Evolutionary conservation across 2,113 vertebrate genomes (phyloP).

Genomic region (Alexandromys fortis): DNA sequence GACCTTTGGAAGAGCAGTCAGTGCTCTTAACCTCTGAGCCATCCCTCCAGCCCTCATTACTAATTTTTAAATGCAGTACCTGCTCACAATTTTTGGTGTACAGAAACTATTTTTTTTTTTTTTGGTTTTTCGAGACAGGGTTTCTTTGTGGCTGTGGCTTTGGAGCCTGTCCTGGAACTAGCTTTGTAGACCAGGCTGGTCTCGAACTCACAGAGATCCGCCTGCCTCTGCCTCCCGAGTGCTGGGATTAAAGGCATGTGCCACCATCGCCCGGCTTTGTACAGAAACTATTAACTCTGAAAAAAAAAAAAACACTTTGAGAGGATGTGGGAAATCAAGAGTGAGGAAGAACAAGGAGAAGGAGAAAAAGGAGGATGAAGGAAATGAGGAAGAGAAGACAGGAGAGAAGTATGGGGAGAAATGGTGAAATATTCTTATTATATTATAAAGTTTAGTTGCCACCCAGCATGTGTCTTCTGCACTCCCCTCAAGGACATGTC

Average conservation of each 20-base stretch:
- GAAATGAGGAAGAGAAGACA: background rate
- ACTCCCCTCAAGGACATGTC: rapidly evolving
- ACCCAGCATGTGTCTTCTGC: too few relatives aligned
- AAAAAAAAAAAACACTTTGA: background rate
- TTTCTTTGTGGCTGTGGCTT: too few relatives aligned
- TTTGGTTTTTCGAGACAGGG: too few relatives aligned
- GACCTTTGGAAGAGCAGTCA: too few relatives aligned
- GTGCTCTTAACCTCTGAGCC: too few relatives aligned
- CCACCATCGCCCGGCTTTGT: too few relatives aligned
- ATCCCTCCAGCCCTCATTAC: too few relatives aligned
- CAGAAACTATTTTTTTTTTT: background rate
- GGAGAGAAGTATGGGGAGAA: background rate
- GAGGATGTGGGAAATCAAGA: background rate
- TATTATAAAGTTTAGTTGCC: background rate
- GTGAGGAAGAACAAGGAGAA: background rate
- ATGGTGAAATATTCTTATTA: background rate
- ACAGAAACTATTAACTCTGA: background rate
- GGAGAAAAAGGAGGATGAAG: background rate
- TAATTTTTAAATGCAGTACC: background rate
- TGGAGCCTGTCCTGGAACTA: too few relatives aligned
- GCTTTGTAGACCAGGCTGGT: too few relatives aligned
- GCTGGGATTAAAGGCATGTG: too few relatives aligned
- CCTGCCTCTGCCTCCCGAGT: too few relatives aligned
- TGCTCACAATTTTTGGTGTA: background rate
- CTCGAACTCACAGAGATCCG: too few relatives aligned